These are phyloP conservation scores for Rhagophthalmus giganteus DNA, from an alignment of 2,888 invertebrate species.

Conservation along the genomic window DNA sequence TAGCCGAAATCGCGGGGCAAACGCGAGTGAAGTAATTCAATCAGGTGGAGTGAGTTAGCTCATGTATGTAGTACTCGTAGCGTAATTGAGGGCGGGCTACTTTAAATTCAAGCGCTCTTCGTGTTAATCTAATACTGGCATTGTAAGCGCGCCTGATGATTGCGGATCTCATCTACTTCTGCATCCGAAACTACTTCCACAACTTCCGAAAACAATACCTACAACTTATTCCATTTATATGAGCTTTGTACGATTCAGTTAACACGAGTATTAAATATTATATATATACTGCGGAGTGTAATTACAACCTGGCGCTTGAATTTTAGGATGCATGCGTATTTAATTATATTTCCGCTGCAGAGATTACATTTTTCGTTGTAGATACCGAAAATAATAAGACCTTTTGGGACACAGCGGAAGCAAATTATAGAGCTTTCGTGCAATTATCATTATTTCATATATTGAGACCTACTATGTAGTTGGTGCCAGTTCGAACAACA, in stretches of 20 bases:
- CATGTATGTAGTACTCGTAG: slow-evolving; percentile 35
- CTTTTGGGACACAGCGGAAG: no score
- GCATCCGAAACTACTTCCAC: slow-evolving; percentile 39
- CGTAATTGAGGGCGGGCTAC: slow-evolving; percentile 40
- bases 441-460: no score
- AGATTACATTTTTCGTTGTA: background rate
- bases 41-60: slow-evolving; percentile 34
- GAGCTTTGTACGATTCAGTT: slow-evolving; percentile 32
- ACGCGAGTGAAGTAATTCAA: slow-evolving; percentile 37
- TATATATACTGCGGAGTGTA: slow-evolving; percentile 13
- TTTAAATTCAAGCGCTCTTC: slow-evolving; percentile 43
- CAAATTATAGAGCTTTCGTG: no score
- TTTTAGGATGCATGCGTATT: background rate
- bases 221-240: slow-evolving; percentile 41
- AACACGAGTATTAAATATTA: slow-evolving; percentile 36
- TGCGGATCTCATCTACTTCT: slow-evolving; percentile 40
- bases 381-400: no score
- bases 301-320: slow-evolving; percentile 1
- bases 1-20: slow-evolving; percentile 35
- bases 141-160: slow-evolving; percentile 42
- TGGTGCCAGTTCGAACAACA: no score
- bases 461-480: no score
- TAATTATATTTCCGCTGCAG: background rate
- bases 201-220: slow-evolving; percentile 42
- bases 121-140: slow-evolving; percentile 43